Evolutionary conservation across 2,797 vertebrate genomes (phyloP).

Genomic region (Tapera naevia): DNA sequence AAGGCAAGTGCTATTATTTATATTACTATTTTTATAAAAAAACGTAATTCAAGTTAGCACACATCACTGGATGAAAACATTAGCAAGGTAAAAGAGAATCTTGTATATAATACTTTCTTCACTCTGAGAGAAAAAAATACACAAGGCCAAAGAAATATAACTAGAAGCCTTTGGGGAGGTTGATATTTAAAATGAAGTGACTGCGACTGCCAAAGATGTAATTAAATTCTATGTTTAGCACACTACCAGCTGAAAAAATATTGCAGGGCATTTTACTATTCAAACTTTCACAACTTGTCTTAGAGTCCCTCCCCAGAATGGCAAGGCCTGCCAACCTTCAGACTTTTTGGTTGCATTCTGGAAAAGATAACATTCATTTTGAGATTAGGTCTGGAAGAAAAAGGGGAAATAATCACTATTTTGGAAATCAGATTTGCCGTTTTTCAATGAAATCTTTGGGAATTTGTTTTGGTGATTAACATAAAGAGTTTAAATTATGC

Average conservation of each 20-base stretch:
- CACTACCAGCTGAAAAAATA: background rate
- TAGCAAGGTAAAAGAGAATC: background rate
- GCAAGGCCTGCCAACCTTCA: background rate
- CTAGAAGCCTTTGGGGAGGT: background rate
- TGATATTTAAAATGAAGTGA: background rate
- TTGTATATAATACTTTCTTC: background rate
- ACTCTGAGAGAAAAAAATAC: background rate
- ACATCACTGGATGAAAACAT: background rate
- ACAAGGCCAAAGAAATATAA: background rate
- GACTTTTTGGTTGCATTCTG: background rate
- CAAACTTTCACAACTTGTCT: background rate
- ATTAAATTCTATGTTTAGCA: slow-evolving; percentile 11
- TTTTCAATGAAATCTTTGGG: background rate
- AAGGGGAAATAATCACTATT: background rate
- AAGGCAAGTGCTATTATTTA: background rate
- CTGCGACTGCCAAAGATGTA: background rate
- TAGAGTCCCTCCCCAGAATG: background rate
- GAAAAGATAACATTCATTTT: background rate
- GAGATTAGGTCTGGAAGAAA: background rate
- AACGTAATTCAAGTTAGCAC: background rate
- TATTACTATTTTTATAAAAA: background rate
- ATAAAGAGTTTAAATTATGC: background rate
- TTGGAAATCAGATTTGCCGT: background rate
- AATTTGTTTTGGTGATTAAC: background rate
- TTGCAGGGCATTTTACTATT: background rate